Evolutionary conservation across 2,113 vertebrate species (phyloP), one percentile per base, ranked within the genome.

Genomic region (Nannobrachium achirus): DNA sequence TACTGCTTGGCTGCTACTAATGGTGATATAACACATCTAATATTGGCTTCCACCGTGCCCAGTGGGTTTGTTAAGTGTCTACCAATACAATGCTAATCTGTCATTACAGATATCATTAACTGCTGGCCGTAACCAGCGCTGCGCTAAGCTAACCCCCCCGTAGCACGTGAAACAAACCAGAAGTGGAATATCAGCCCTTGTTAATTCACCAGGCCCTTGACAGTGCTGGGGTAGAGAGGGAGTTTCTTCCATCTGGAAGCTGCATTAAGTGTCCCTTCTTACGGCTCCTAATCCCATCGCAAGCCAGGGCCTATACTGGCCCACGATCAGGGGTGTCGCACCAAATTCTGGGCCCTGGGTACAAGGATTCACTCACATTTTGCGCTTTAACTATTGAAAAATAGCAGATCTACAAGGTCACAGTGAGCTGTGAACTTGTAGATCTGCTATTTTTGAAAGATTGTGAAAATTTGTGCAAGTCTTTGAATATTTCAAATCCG

Each of bases 161-260:
- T 51, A 75, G 63, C 61, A 58, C 48, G 64, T 79, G 79, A 86
- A 64, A 73, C 79, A 79, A 89, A 86, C 56, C 82, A 86, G 77
- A 76, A 62, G 73, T 75, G 56, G 83, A 91, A 81, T 38, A 50
- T 78, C 60, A 58, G 63, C 15, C 57, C 50, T 55, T 19, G 48
- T 64, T 73, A 76, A 83, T 71, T 48, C 62, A 71, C 62, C 67
- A 64, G 78, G 70, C 67, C 72, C 73, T 86, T 79, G 82, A 86
- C 82, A 79, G 71, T 79, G 85, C 85, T 85, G 80, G 75, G 77
- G 39, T 69, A 66, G 79, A 88, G 78, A 79, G 56, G 6, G 9
- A 33, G 42, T 80, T 62, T 77, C 19, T 52, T 68, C 82, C 90
- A 86, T 91, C 88, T 90, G 89, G 85, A 81, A 79, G 72, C 61